Evolutionary conservation across 2,888 invertebrate genomes (phyloP), one percentile per base, ranked within the genome.

Genomic region (Rhingia campestris): DNA sequence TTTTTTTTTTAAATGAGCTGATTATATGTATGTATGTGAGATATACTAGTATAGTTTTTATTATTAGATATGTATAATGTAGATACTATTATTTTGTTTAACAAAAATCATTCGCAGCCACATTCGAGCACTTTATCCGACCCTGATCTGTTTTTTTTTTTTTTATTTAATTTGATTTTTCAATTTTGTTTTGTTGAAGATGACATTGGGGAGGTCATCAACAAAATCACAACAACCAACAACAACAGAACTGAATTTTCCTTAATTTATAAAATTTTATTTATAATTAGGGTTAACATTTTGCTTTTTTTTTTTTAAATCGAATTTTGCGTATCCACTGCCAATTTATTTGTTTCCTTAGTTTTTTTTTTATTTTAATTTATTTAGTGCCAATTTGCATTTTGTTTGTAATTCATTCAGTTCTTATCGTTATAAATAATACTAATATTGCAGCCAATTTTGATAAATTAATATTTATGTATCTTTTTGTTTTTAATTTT

Each of bases 171-270:
- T 58, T 73, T 53, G 14, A 30, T 61, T 61, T 35, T 63, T 61
- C 32, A 32, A 30, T 75, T 73, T 81, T 75, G 69, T 54, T 81
- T 51, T 77, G 58, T 69, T 77, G 79, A 66, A 67, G 84, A 84
- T 84, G 86, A 86, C 79, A 67, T 81, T 86, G 84, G 59, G 63
- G 69, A n/a, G 86, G 87, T 86, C 87, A 87, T 87, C 88, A 86
- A 87, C 87, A 87, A 87, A 86, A 86, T 87, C 72, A 69, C 87
- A 87, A 87, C 88, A 87, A 87, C 81, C 86, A 86, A 85, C 86
- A 87, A 87, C 86, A 88, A 88, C 87, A 87, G 87, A 88, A 87
- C 87, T 88, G 87, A 87, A 87, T 86, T 77, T 59, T 64, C 70
- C 77, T 58, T 67, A 58, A 75, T 66, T 82, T 56, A 51, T 61